These are phyloP conservation scores for Galerucella pusilla DNA, from an alignment of 2,888 invertebrate genomes.

Conservation along the genomic window DNA sequence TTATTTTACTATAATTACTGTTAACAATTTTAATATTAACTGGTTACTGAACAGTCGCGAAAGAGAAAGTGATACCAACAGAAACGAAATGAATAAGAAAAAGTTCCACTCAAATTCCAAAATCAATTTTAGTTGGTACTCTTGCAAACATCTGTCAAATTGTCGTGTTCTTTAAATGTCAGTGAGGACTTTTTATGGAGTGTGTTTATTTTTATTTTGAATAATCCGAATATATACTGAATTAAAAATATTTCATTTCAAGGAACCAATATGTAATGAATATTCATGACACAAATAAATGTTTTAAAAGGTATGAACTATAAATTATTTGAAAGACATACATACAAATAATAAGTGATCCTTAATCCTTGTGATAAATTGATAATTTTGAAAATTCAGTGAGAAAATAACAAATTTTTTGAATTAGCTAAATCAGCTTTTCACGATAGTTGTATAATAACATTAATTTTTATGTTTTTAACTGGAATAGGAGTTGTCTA, in stretches of 20 bases:
- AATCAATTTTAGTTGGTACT: slow-evolving; percentile 21
- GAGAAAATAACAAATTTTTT: too few relatives aligned
- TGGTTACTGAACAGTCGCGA: not conserved
- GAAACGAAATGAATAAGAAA: not conserved
- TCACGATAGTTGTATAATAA: not conserved
- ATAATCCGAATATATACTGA: slow-evolving; percentile 23
- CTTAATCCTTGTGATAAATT: slow-evolving; percentile 12
- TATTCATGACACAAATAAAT: slow-evolving; percentile 19
- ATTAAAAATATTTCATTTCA: slow-evolving; percentile 18
- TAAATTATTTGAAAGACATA: not conserved
- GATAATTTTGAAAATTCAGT: not conserved
- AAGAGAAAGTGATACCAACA: not conserved
- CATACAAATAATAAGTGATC: slow-evolving; percentile 3
- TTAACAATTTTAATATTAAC: not conserved
- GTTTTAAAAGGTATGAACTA: slow-evolving; percentile 28
- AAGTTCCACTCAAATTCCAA: not conserved
- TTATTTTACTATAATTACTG: not conserved
- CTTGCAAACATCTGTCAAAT: slow-evolving; percentile 10
- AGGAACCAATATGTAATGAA: slow-evolving; percentile 29
- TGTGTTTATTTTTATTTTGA: slow-evolving; percentile 36
- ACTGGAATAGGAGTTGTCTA: not conserved
- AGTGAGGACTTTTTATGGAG: slow-evolving; percentile 15
- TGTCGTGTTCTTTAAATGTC: slow-evolving; percentile 19
- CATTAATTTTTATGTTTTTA: not conserved
- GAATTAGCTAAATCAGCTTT: too few relatives aligned